Conservation (phyloP, 2,888 invertebrate species). For the Lagria hirta region DNA sequence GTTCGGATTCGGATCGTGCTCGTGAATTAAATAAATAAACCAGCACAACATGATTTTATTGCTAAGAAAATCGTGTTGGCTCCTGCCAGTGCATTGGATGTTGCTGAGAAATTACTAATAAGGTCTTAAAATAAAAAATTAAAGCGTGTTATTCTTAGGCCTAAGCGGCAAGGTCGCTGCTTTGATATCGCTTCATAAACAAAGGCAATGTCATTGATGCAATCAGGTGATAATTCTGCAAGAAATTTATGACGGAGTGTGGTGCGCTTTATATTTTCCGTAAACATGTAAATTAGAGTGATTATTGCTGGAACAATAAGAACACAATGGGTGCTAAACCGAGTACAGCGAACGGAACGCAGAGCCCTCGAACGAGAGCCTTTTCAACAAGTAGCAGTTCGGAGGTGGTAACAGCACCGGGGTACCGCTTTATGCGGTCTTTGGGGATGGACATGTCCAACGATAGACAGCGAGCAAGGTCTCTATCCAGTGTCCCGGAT, state of each 20-base stretch:
- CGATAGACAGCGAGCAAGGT: conserved; percentile 80
- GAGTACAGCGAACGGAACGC: conserved; percentile 75
- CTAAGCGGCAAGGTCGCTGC: too few species aligned
- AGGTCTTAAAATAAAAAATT: too few species aligned
- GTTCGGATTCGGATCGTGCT: too few species aligned
- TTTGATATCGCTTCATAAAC: conserved; percentile 10
- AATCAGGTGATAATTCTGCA: conserved; percentile 54
- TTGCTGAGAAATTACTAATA: too few species aligned
- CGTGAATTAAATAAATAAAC: too few species aligned
- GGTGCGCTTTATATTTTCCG: conserved; percentile 14
- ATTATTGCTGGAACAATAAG: conserved; percentile 9
- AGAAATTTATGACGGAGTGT: conserved; percentile 55
- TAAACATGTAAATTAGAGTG: conserved; percentile 22
- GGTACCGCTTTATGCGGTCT: conserved; percentile 44
- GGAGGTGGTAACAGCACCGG: conserved; percentile 43
- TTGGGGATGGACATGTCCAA: conserved; percentile 70
- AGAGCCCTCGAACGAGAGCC: conserved; percentile 72
- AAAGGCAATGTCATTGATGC: conserved; percentile 57
- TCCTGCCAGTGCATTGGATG: conserved; percentile 32
- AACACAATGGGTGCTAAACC: conserved; percentile 78
- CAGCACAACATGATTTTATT: conserved; percentile 34
- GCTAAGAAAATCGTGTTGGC: conserved; percentile 34
- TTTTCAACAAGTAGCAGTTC: conserved; percentile 67
- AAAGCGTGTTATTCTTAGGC: too few species aligned
- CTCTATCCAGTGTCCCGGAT: conserved; percentile 81